phyloP scores from a whole-genome alignment of 2,797 vertebrate species.

The Podargus strigoides region DNA sequence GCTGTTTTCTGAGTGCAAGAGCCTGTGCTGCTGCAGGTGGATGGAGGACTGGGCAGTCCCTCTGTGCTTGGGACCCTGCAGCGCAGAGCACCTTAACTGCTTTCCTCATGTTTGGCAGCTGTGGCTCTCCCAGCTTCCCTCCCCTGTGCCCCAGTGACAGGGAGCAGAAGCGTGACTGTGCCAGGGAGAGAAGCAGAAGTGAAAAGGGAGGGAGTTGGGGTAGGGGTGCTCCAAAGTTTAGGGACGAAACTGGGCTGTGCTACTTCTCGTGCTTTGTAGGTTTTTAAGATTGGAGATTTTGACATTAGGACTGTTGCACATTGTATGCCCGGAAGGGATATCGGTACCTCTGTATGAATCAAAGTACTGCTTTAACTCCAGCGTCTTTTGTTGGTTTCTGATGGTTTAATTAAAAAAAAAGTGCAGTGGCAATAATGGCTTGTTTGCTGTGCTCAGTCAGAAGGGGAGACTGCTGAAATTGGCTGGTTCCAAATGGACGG shows the following conservation, averaged over 20 bases:
- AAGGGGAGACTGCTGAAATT: background rate
- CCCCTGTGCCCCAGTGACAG: background rate
- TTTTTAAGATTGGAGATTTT: background rate
- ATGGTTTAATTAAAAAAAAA: too few relatives aligned
- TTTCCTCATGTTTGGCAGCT: background rate
- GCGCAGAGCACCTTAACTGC: background rate
- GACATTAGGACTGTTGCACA: background rate
- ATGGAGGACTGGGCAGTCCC: background rate
- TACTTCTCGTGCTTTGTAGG: background rate
- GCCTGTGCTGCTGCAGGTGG: background rate
- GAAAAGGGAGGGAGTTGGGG: background rate
- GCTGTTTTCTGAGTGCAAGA: rapidly evolving
- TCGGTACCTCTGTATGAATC: background rate
- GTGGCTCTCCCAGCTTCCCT: background rate
- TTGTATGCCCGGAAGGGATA: background rate
- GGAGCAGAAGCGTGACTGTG: background rate
- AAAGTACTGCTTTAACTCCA: background rate
- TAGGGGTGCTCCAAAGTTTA: background rate
- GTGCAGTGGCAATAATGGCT: background rate
- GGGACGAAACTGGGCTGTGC: background rate
- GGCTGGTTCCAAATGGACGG: background rate
- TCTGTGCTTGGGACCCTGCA: background rate
- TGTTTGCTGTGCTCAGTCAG: background rate
- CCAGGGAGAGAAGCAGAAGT: slow-evolving; percentile 19
- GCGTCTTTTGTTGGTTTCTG: background rate